Conservation (phyloP, 2,797 vertebrate genomes). For the Morelia viridis region DNA sequence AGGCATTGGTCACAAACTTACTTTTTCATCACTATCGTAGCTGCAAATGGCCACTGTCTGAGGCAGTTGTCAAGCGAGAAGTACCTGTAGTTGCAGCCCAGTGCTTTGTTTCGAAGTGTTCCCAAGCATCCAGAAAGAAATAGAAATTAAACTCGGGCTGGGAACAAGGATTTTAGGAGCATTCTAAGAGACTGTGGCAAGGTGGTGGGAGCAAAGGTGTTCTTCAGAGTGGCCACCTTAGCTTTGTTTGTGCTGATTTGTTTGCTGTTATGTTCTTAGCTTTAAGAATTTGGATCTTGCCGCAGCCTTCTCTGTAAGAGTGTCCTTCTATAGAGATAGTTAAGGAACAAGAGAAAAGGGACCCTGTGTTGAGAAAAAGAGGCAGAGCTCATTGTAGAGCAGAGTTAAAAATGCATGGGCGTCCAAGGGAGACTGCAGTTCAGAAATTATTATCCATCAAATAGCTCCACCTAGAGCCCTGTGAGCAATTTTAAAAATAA, state of each 20-base stretch:
- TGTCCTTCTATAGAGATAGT: not conserved
- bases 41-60: not conserved
- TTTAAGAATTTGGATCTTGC: not conserved
- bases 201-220: not conserved
- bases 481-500: slow-evolving; percentile 20
- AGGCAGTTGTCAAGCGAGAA: not conserved
- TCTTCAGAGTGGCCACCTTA: not conserved
- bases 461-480: slow-evolving; percentile 73
- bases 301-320: not conserved
- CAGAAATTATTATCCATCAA: slow-evolving; percentile 49
- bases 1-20: not conserved
- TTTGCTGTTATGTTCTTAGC: not conserved
- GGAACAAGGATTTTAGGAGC: not conserved
- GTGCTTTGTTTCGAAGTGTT: not conserved
- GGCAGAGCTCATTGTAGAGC: slow-evolving; percentile 24
- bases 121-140: not conserved
- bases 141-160: not conserved
- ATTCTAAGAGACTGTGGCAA: not conserved
- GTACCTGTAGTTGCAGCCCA: not conserved
- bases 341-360: not conserved
- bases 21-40: not conserved
- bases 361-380: slow-evolving; percentile 15
- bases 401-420: slow-evolving; percentile 47
- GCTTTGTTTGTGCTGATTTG: not conserved
- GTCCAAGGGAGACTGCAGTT: slow-evolving; percentile 17